phyloP scores from a whole-genome alignment of 2,113 vertebrate genomes.

The Bufo gargarizans region DNA sequence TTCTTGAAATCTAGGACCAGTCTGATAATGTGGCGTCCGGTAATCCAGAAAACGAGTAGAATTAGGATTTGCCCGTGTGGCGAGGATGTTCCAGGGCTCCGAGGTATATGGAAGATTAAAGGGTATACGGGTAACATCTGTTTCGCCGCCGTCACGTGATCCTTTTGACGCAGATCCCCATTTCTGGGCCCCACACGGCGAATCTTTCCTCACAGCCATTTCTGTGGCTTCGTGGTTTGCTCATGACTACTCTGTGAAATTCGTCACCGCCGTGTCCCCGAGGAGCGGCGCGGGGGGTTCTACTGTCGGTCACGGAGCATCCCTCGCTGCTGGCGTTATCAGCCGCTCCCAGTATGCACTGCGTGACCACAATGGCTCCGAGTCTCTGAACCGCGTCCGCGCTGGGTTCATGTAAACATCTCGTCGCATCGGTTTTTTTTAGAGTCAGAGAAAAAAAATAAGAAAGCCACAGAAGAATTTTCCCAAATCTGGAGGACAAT shows the following conservation, averaged over 20 bases:
- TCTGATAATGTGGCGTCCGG: no score
- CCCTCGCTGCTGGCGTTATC: background rate
- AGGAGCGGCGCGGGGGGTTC: background rate
- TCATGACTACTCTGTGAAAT: background rate
- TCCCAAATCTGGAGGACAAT: background rate
- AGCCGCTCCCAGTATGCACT: conserved; percentile 16
- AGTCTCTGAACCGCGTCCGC: background rate
- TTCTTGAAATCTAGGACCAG: no score
- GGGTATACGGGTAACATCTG: background rate
- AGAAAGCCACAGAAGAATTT: conserved; percentile 6
- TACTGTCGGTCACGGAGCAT: background rate
- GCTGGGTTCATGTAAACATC: conserved; percentile 8
- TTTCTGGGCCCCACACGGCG: background rate
- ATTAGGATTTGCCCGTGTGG: no score
- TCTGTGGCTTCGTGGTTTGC: background rate
- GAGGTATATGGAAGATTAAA: background rate
- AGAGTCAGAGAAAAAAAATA: conserved; percentile 21
- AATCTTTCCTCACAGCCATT: background rate
- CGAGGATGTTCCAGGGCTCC: no score
- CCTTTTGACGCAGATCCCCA: background rate
- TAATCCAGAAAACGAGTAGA: no score
- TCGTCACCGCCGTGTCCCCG: background rate
- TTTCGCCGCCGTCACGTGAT: background rate
- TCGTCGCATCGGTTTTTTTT: conserved; percentile 34
- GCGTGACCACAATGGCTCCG: conserved; percentile 23